Percentiles rank a stretch among this genome's conserved stretches.
phyloP scores from a whole-genome alignment of 2,797 vertebrate genomes.

The Thripadectes ignobilis region DNA sequence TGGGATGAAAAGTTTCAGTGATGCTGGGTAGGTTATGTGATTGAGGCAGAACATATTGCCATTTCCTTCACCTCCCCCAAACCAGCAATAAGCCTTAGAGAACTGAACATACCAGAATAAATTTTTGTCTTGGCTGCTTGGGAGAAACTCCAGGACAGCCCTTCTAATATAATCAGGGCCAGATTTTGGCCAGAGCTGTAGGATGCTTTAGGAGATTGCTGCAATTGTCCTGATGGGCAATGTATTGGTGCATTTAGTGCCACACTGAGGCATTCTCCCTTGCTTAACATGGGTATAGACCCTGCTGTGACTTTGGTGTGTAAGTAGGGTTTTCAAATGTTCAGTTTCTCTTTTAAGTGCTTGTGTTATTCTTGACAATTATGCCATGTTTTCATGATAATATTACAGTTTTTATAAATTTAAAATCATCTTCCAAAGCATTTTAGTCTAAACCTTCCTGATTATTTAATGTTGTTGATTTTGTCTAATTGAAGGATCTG shows the following conservation, averaged over 20 bases:
- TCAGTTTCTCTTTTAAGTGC: neutral
- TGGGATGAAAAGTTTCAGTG: neutral
- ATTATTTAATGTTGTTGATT: neutral
- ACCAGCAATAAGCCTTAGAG: neutral
- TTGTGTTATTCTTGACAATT: neutral
- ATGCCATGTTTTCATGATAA: neutral
- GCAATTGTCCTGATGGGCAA: rapidly evolving
- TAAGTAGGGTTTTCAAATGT: neutral
- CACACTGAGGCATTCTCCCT: neutral
- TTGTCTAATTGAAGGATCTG: neutral
- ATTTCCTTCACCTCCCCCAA: neutral
- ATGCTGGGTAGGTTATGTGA: neutral
- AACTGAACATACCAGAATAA: neutral
- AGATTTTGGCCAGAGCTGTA: neutral
- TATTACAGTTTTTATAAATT: neutral
- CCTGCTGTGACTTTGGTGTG: neutral
- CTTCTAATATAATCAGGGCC: neutral
- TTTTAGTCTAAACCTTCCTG: neutral
- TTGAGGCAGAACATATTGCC: neutral
- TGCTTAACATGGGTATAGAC: neutral
- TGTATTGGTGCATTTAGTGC: rapidly evolving
- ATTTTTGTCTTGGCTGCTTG: neutral
- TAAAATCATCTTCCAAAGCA: neutral
- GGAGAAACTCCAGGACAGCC: neutral
- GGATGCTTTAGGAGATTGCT: neutral